phyloP scores from a whole-genome alignment of 2,113 vertebrate species.

The Empidonax alnorum region DNA sequence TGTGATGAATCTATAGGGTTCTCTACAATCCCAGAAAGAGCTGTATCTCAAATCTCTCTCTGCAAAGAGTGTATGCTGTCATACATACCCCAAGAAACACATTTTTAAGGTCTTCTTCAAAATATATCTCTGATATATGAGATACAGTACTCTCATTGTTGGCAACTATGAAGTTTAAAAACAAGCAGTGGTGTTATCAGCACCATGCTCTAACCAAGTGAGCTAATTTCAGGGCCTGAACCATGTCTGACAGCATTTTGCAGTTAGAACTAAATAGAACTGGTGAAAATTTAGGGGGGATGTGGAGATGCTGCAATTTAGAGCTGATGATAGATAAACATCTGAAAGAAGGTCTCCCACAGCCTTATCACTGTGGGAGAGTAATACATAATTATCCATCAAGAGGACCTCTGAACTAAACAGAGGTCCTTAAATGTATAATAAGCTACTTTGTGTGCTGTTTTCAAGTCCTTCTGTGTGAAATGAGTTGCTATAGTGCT shows the following conservation, averaged over 20 bases:
- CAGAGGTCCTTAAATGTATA: not conserved
- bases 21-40: not conserved
- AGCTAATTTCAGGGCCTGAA: not conserved
- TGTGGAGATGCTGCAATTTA: not conserved
- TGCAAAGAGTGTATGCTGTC: not conserved
- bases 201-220: not conserved
- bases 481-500: not conserved
- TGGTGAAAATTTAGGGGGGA: not conserved
- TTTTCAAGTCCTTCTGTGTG: not conserved
- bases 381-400: not conserved
- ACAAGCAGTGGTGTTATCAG: not conserved
- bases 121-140: not conserved
- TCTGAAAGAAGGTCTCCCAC: not conserved
- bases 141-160: not conserved
- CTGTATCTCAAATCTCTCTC: not conserved
- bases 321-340: not conserved
- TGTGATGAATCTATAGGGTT: not conserved
- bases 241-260: not conserved
- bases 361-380: not conserved
- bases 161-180: not conserved
- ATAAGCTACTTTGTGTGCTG: not conserved
- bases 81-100: not conserved
- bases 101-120: not conserved
- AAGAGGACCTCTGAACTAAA: not conserved
- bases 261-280: not conserved